A percentile compares a stretch with the other conserved stretches of the same genome.
These are phyloP conservation scores for Eidolon dupreanum DNA, from an alignment of 2,797 vertebrate species.

Conservation along the genomic window DNA sequence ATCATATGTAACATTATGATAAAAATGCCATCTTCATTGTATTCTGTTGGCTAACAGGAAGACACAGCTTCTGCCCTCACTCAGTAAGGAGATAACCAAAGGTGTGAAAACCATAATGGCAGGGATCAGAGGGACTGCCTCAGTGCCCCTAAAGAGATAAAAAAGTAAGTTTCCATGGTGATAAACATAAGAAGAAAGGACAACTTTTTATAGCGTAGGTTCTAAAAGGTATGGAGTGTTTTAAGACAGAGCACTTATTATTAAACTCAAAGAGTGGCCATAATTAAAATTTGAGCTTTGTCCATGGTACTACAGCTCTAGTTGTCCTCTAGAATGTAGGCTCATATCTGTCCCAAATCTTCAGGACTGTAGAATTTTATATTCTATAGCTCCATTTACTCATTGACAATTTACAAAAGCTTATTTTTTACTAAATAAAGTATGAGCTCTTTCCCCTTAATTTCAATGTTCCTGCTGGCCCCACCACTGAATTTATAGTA, in stretches of 20 bases:
- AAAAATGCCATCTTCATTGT: neutral
- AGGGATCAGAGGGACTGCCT: rapidly evolving
- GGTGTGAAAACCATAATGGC: neutral
- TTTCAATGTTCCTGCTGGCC: neutral
- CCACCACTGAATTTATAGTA: neutral
- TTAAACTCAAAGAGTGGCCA: neutral
- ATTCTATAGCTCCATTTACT: neutral
- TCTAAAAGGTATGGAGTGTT: neutral
- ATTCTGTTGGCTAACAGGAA: neutral
- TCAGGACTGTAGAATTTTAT: neutral
- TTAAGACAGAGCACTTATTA: neutral
- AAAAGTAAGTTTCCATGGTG: neutral
- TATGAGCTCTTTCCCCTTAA: neutral
- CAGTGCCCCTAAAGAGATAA: neutral
- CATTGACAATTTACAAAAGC: neutral
- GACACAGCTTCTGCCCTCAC: neutral
- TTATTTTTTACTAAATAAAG: neutral
- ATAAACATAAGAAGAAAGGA: neutral
- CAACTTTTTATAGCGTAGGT: neutral
- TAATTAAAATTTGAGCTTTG: neutral
- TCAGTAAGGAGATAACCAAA: neutral
- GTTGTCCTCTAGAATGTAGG: neutral
- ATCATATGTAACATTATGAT: neutral
- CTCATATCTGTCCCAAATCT: neutral
- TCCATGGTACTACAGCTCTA: neutral